Conservation (phyloP, 1,140 invertebrate species). For the Pararge aegeria region DNA sequence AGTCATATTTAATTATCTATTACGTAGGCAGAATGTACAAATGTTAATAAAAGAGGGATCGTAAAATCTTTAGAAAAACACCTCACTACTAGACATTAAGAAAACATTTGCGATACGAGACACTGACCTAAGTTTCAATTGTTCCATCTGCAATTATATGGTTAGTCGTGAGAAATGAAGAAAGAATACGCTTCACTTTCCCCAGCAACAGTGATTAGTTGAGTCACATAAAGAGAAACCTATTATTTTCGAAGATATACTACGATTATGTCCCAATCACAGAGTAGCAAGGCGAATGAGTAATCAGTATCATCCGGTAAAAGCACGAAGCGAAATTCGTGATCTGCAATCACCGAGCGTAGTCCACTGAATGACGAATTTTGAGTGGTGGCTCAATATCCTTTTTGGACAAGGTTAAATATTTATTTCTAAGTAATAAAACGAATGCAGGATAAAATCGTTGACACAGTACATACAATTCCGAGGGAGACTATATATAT, state of each 20-base stretch:
- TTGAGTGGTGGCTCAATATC: not conserved
- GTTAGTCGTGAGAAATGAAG: not conserved
- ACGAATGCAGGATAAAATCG: too few relatives aligned
- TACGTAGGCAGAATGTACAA: too few relatives aligned
- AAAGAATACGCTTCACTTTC: not conserved
- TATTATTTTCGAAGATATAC: not conserved
- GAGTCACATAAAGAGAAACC: not conserved
- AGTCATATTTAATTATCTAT: too few relatives aligned
- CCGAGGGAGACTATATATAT: too few relatives aligned
- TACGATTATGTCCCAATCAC: not conserved
- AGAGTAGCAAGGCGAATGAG: not conserved
- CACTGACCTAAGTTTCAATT: not conserved
- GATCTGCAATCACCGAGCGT: not conserved
- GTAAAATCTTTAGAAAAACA: too few relatives aligned
- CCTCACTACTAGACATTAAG: too few relatives aligned
- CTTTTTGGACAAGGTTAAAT: not conserved
- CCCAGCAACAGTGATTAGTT: not conserved
- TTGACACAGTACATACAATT: not conserved
- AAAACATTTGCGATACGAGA: not conserved
- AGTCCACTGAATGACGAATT: not conserved
- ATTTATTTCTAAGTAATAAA: too few relatives aligned
- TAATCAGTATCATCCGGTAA: conserved; percentile 1
- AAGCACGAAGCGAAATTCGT: not conserved
- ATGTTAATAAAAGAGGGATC: too few relatives aligned
- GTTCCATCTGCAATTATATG: not conserved